Percentiles rank a stretch among this genome's conserved stretches.
phyloP scores from a whole-genome alignment of 1,140 invertebrate species.

The Hylaeus anthracinus region DNA sequence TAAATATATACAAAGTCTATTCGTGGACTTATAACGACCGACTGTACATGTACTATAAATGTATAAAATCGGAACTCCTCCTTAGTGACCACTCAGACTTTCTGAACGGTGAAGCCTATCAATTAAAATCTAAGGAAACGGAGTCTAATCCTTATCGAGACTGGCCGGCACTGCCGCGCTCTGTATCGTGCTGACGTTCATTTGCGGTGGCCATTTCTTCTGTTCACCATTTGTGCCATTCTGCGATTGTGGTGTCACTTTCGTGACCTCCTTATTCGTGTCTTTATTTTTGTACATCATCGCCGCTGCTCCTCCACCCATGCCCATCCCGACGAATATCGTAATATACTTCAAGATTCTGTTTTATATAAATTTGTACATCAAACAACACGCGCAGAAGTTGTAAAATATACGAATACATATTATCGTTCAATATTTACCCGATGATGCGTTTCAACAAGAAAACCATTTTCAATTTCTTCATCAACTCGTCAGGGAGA shows the following conservation, averaged over 20 bases:
- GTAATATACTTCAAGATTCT: slow-evolving; percentile 70
- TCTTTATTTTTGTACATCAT: slow-evolving; percentile 62
- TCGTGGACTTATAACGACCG: too few relatives aligned
- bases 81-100: too few relatives aligned
- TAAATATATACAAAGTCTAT: too few relatives aligned
- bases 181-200: slow-evolving; percentile 70
- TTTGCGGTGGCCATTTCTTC: slow-evolving; percentile 68
- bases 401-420: too few relatives aligned
- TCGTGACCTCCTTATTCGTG: slow-evolving; percentile 66
- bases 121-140: slow-evolving; percentile 3
- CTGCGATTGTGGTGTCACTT: slow-evolving; percentile 63
- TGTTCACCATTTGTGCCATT: slow-evolving; percentile 38
- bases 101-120: not conserved
- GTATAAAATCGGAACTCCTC: too few relatives aligned
- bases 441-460: slow-evolving; percentile 60
- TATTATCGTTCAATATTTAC: slow-evolving; percentile 54
- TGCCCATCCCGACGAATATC: slow-evolving; percentile 61
- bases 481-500: slow-evolving; percentile 62
- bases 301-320: slow-evolving; percentile 55
- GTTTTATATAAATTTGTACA: slow-evolving; percentile 14
- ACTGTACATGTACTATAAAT: too few relatives aligned
- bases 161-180: slow-evolving; percentile 64
- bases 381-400: not conserved
- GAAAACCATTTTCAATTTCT: slow-evolving; percentile 70
- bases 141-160: slow-evolving; percentile 65